Conservation (phyloP, 2,888 invertebrate genomes). For the Ophion ventricosus region DNA sequence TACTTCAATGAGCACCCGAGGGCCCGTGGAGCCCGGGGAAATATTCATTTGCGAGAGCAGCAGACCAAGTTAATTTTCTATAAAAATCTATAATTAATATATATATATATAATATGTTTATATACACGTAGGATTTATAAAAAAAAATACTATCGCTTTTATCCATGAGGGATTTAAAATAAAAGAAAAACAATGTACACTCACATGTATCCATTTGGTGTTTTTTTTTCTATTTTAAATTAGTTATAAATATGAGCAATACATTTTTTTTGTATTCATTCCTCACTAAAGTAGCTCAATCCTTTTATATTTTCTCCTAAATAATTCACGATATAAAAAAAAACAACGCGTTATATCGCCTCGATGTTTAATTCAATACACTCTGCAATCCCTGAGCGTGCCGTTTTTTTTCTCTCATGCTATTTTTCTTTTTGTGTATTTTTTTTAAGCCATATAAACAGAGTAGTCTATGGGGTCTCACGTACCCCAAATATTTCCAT, state of each 20-base stretch:
- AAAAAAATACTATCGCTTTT: background rate
- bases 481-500: conserved; percentile 18
- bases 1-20: conserved; percentile 12
- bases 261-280: too few species aligned
- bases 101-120: too few species aligned
- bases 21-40: conserved; percentile 1
- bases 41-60: conserved; percentile 1
- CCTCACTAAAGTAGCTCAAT: background rate
- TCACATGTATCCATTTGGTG: background rate
- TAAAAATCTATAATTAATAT: background rate
- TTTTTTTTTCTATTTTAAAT: background rate
- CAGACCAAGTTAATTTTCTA: conserved; percentile 1
- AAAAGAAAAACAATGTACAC: background rate
- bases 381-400: background rate
- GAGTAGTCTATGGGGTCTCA: background rate
- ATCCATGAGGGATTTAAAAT: background rate
- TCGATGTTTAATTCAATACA: background rate
- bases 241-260: too few species aligned
- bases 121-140: background rate
- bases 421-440: background rate
- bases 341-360: background rate
- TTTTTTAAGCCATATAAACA: background rate
- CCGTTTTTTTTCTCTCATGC: background rate
- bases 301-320: background rate
- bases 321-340: background rate